Base-by-base conservation (phyloP, 2,797 vertebrate species). In the Danionella dracula region DNA sequence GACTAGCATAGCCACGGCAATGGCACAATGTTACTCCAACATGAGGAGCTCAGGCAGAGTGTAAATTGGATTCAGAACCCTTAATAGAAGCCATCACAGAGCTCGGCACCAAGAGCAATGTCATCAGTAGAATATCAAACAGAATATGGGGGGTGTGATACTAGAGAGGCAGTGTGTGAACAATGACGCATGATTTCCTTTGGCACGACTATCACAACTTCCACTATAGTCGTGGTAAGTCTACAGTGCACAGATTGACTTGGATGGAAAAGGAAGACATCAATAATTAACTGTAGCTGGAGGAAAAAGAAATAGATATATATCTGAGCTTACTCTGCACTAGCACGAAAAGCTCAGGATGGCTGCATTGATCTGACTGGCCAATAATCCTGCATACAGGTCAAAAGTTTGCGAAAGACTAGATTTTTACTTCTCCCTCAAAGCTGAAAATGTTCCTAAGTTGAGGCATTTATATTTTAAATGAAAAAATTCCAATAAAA, bases 211-310 rank as follows among this genome's bases (percentile, higher is more conserved):
- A 40, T 27, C 10, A 8, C 62, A 48, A 17, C 42, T 42, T 66
- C 23, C 11, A 10, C 0, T 1, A 1, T 44, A 55, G 50, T 29
- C 3, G 4, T 31, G 37, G 31, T 15, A 55, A 55, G 50, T 55
- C 11, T 17, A 8, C 40, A 29, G 56, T 55, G 46, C 34, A 62
- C 66, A 58, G 54, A 75, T 46, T 72, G 70, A 67, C 37, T 49
- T 64, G 15, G 11, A 38, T 7, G 34, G 55, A 66, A 17, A 29
- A 17, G 61, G 38, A 54, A 50, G 32, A 21, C 53, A 71, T 74
- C 59, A 72, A 77, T 79, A 76, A 70, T 79, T 63, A 68, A 77
- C 16, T 35, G 15, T 50, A 27, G 57, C 44, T 64, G 21, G 37
- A 45, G 58, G 49, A 53, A 34, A 32, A 7, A 8, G 44, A 53